phyloP scores from a whole-genome alignment of 2,113 vertebrate genomes.

The Okapia johnstoni region DNA sequence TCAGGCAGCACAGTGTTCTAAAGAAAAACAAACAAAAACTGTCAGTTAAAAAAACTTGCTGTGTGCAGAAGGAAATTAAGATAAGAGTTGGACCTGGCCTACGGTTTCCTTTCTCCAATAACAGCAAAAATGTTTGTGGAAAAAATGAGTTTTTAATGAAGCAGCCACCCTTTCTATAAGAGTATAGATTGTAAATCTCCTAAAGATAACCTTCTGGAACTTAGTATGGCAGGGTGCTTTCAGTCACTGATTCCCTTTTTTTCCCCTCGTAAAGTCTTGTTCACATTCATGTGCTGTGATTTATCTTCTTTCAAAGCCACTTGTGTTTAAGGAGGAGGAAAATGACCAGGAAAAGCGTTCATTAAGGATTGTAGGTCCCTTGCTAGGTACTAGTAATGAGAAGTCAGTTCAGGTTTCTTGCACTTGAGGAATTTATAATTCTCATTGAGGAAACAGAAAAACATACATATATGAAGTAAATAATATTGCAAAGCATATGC shows the following conservation, averaged over 20 bases:
- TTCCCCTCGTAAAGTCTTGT: not conserved
- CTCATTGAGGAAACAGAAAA: not conserved
- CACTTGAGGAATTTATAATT: slow-evolving; percentile 24
- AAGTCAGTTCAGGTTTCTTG: not conserved
- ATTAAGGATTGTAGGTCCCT: not conserved
- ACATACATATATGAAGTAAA: not conserved
- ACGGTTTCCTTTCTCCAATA: not conserved
- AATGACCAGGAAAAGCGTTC: slow-evolving; percentile 8
- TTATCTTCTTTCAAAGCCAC: slow-evolving; percentile 18
- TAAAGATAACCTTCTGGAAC: not conserved
- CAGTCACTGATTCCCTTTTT: not conserved
- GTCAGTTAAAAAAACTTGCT: not conserved
- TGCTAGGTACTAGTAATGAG: not conserved
- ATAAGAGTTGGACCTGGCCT: not conserved
- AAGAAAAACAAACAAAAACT: slow-evolving; percentile 15
- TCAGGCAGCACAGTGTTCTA: not conserved
- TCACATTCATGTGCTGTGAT: not conserved
- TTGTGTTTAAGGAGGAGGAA: not conserved
- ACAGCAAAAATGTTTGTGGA: not conserved
- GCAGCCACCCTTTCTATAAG: not conserved
- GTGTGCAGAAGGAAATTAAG: not conserved
- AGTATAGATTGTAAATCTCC: not conserved
- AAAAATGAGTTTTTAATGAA: not conserved
- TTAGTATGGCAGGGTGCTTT: not conserved
- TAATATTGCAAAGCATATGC: not conserved